phyloP scores from a whole-genome alignment of 2,113 vertebrate species.

The Campylorhamphus procurvoides region DNA sequence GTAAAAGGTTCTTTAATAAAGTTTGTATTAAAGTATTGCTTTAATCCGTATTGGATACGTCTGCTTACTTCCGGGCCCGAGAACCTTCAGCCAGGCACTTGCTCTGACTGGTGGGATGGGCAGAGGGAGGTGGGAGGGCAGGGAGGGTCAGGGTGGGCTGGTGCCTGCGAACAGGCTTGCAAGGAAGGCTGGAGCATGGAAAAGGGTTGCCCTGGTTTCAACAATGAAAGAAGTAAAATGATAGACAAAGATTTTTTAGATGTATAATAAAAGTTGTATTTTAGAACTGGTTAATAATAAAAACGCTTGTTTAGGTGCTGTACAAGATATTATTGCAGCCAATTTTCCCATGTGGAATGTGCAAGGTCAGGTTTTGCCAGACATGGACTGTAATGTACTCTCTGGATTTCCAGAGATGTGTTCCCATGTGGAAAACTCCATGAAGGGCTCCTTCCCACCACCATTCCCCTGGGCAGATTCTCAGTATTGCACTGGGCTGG shows the following conservation, averaged over 20 bases:
- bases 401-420: neutral
- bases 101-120: neutral
- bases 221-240: neutral
- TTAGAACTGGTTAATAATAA: neutral
- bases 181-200: neutral
- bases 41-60: no score
- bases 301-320: neutral
- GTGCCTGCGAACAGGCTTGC: neutral
- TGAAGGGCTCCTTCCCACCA: neutral
- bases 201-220: neutral
- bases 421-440: neutral
- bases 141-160: neutral
- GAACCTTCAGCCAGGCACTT: no score
- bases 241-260: neutral
- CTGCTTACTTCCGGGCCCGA: no score
- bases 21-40: no score
- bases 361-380: neutral
- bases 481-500: rapidly evolving
- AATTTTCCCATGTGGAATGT: neutral
- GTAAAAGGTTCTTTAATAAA: no score
- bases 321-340: neutral
- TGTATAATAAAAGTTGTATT: neutral
- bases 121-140: no score
- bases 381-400: neutral
- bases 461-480: neutral